A percentile compares a stretch with the other conserved stretches of the same genome.
phyloP scores from a whole-genome alignment of 1,140 invertebrate species.

The Archegozetes longisetosus region DNA sequence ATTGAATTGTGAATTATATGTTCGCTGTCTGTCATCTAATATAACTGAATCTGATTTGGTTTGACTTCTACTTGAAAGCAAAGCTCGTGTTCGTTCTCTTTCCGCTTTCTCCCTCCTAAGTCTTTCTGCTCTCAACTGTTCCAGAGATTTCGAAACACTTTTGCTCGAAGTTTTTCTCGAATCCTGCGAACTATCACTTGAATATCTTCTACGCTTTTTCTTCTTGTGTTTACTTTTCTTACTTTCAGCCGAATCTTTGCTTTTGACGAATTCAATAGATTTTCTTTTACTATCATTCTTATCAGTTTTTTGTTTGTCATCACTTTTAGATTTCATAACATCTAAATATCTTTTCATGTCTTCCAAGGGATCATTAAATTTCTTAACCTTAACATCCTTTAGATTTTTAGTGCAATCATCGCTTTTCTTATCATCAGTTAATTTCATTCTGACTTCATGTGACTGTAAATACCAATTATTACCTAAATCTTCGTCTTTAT shows the following conservation, averaged over 20 bases:
- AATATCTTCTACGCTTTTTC: constrained; percentile 25
- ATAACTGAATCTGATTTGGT: constrained; percentile 31
- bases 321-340: constrained; percentile 22
- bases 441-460: constrained; percentile 11
- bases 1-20: constrained; percentile 87
- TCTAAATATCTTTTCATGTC: constrained; percentile 44
- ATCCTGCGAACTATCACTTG: constrained; percentile 19
- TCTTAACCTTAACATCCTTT: constrained; percentile 4
- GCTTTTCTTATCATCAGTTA: neutral
- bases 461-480: constrained; percentile 41
- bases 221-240: constrained; percentile 29
- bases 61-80: constrained; percentile 44
- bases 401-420: neutral
- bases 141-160: constrained; percentile 37
- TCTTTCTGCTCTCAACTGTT: constrained; percentile 57
- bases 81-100: constrained; percentile 44
- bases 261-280: constrained; percentile 20
- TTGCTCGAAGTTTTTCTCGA: constrained; percentile 12
- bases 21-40: constrained; percentile 35
- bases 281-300: constrained; percentile 19
- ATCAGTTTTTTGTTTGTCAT: constrained; percentile 25
- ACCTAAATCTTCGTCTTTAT: constrained; percentile 57
- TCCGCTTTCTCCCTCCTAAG: constrained; percentile 61
- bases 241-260: constrained; percentile 19
- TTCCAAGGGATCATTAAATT: constrained; percentile 51